These are phyloP conservation scores for Eudasyphora cyanicolor DNA, from an alignment of 2,888 invertebrate species.

Conservation along the genomic window DNA sequence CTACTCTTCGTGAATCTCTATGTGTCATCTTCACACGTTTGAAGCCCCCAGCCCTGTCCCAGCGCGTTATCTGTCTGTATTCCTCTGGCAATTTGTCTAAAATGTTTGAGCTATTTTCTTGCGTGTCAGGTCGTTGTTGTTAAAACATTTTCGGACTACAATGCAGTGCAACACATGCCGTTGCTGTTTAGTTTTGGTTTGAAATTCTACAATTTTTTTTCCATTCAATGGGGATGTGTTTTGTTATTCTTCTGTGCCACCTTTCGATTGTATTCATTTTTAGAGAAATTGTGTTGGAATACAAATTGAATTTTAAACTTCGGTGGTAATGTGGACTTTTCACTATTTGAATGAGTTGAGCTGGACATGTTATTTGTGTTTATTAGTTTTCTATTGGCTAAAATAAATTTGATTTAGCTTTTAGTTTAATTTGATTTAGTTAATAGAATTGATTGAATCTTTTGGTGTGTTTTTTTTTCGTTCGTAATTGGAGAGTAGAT, in stretches of 20 bases:
- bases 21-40: constrained; percentile 9
- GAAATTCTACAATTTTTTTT: not conserved
- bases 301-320: constrained; percentile 51
- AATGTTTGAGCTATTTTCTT: constrained; percentile 29
- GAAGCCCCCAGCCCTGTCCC: not conserved
- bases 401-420: constrained; percentile 65
- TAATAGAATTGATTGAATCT: constrained; percentile 27
- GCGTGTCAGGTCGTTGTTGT: constrained; percentile 14
- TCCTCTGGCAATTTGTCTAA: constrained; percentile 56
- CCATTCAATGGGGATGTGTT: not conserved
- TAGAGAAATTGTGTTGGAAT: constrained; percentile 53
- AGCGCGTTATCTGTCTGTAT: constrained; percentile 12
- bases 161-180: constrained; percentile 22
- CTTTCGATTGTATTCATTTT: constrained; percentile 44
- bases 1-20: no score
- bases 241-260: not conserved
- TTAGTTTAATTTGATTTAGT: constrained; percentile 65
- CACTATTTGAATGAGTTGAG: constrained; percentile 37
- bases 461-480: not conserved
- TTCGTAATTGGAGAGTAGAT: not conserved
- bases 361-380: constrained; percentile 59
- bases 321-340: constrained; percentile 44
- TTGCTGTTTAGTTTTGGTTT: not conserved
- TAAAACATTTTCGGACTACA: constrained; percentile 1
- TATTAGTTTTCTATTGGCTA: constrained; percentile 59